Evolutionary conservation across 2,888 invertebrate genomes (phyloP).

Genomic region (Nemotelus nigrinus): DNA sequence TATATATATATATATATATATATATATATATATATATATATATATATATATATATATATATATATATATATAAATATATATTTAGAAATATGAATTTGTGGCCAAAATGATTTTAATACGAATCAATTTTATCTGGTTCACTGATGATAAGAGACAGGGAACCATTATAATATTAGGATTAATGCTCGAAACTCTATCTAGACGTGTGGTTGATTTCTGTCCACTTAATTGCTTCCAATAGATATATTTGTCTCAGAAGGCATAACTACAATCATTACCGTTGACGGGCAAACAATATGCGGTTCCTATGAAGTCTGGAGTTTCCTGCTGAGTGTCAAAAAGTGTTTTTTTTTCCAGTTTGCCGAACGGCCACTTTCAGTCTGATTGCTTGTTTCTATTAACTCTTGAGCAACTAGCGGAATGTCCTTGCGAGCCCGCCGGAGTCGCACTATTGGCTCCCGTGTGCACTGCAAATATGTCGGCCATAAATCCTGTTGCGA

Average conservation of each 20-base stretch:
- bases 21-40: conserved; percentile 22
- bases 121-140: too few species aligned
- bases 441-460: neutral
- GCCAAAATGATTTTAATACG: too few species aligned
- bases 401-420: neutral
- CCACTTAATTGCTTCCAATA: too few species aligned
- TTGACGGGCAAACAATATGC: conserved; percentile 7
- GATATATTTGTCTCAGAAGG: too few species aligned
- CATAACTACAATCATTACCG: neutral
- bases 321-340: neutral
- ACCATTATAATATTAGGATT: too few species aligned
- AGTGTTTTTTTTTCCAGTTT: neutral
- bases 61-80: conserved; percentile 18
- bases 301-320: conserved; percentile 11
- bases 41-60: conserved; percentile 22
- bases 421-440: neutral
- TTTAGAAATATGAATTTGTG: conserved; percentile 9
- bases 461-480: conserved; percentile 9
- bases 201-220: too few species aligned
- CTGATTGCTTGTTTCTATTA: conserved; percentile 23
- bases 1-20: conserved; percentile 22
- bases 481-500: conserved; percentile 30
- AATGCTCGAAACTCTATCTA: too few species aligned
- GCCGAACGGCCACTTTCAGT: neutral
- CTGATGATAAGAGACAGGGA: too few species aligned